Percentiles rank a stretch among this genome's conserved stretches.
Evolutionary conservation across 1,140 invertebrate species (phyloP).

Genomic region (Drosophila kurseongensis): DNA sequence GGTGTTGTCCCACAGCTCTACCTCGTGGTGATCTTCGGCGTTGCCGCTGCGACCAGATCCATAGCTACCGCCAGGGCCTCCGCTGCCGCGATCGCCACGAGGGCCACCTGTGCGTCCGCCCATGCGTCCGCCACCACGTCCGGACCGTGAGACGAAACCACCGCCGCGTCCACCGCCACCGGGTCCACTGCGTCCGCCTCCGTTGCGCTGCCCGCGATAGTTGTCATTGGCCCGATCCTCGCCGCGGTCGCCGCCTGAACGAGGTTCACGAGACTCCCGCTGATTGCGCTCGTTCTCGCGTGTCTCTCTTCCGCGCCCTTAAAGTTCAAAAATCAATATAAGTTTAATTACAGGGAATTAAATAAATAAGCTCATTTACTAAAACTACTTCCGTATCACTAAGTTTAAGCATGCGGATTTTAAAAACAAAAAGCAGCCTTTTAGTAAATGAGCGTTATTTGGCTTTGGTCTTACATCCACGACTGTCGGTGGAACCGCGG

Average conservation of each 20-base stretch:
- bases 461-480: conserved; percentile 75
- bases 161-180: conserved; percentile 83
- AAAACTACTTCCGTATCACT: neutral
- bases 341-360: neutral
- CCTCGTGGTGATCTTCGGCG: conserved; percentile 83
- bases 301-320: conserved; percentile 83
- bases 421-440: neutral
- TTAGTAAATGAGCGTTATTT: neutral
- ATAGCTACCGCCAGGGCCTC: conserved; percentile 85
- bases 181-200: conserved; percentile 60
- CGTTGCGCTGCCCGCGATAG: conserved; percentile 84
- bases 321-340: neutral
- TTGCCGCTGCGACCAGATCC: conserved; percentile 84
- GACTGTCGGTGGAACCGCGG: conserved; percentile 84
- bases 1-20: conserved; percentile 86
- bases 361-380: neutral
- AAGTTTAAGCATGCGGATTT: neutral
- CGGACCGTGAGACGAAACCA: conserved; percentile 85
- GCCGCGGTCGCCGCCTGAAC: conserved; percentile 86
- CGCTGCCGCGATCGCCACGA: conserved; percentile 85
- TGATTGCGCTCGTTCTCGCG: conserved; percentile 84
- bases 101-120: conserved; percentile 83
- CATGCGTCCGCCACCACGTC: conserved; percentile 85
- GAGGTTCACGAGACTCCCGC: conserved; percentile 84
- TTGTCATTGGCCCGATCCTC: conserved; percentile 80